Conservation (phyloP, 2,888 invertebrate species). For the Encarsia formosa region DNA sequence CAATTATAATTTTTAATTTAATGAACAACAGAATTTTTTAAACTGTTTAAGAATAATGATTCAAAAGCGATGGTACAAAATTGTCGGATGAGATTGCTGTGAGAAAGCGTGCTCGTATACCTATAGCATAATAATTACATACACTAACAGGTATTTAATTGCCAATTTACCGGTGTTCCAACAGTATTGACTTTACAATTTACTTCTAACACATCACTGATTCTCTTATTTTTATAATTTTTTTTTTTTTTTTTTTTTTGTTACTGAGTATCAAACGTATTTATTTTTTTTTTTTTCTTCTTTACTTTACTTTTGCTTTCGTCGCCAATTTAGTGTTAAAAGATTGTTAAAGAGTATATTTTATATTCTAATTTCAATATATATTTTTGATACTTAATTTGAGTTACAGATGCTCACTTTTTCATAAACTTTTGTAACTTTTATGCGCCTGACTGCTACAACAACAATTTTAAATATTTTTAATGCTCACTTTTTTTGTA, state of each 20-base stretch:
- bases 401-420: neutral
- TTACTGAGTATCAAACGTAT: constrained; percentile 17
- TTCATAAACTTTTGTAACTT: too few species aligned
- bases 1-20: constrained; percentile 18
- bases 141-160: constrained; percentile 18
- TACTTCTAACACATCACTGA: constrained; percentile 12
- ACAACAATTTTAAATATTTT: too few species aligned
- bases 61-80: constrained; percentile 21
- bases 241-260: constrained; percentile 14
- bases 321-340: neutral
- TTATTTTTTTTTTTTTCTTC: constrained; percentile 3
- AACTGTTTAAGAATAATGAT: constrained; percentile 10
- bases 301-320: neutral
- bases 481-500: too few species aligned
- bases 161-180: constrained; percentile 27
- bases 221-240: constrained; percentile 3
- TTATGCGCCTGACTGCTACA: too few species aligned
- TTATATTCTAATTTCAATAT: constrained; percentile 1
- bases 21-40: constrained; percentile 5
- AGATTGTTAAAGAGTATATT: constrained; percentile 1
- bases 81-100: constrained; percentile 5
- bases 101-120: neutral
- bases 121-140: neutral
- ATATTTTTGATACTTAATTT: constrained; percentile 23
- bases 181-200: constrained; percentile 22